Evolutionary conservation across 2,797 vertebrate genomes (phyloP), one percentile per base, ranked within the genome.

Genomic region (Chelon auratus): DNA sequence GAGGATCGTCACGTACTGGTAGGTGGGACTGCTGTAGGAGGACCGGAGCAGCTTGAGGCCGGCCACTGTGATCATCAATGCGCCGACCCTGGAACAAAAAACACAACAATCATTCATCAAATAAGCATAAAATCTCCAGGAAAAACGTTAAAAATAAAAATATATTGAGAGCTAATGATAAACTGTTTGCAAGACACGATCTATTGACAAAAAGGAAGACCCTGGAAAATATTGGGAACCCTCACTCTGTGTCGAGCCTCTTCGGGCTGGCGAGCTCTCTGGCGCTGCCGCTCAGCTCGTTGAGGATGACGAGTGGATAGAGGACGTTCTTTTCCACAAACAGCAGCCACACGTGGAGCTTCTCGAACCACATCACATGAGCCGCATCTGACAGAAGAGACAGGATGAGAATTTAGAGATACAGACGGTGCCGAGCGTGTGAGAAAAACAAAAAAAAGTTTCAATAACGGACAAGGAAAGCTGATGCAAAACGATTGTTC

Each of bases 351-450:
- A 99, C 96, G 1, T 99, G 97, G 65, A 97, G 94, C 83, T 98
- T 97, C 83, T 99, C 98, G 83, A 99, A 99, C 98, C 98, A 99
- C 98, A 99, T 99, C 75, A 99, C 94, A 48, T 99, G 96, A 7
- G 98, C 97, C 1, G 97, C 97, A 89, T 96, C 98, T 99, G 91
- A 40, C 0, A 33, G n/a, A 57, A 24, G 12, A 66, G 7, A 51
- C 14, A 14, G n/a, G 9, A 30, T 56, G 1, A 42, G 7, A 8
- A 22, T 42, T 60, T 14, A 26, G 33, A 42, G 2, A 42, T 2
- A 22, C 5, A n/a, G 22, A 5, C 7, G 0, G 39, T 22, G 22
- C 22, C 22, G 26, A 47, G 1, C 1, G 4, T 26, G 22, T 22
- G 22, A 22, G 22, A n/a, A 58, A 24, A 18, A 17, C 18, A 57